phyloP scores from a whole-genome alignment of 2,888 invertebrate genomes.

The Miltochrista miniata region DNA sequence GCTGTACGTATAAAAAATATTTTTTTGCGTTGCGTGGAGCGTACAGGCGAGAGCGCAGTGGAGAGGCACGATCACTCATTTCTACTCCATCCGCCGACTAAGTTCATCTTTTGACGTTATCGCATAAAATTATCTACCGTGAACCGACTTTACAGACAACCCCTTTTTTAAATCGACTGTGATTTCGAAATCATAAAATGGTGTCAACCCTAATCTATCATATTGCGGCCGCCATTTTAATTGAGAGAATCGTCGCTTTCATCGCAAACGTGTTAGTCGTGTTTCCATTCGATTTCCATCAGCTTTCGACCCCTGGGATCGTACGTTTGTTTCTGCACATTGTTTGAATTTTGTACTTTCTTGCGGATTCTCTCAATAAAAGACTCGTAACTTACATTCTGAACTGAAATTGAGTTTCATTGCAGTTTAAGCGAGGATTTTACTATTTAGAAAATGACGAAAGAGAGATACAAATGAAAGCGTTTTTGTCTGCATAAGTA shows the following conservation, averaged over 20 bases:
- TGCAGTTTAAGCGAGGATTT: not conserved
- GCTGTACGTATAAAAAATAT: too few species aligned
- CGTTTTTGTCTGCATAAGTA: too few species aligned
- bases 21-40: too few species aligned
- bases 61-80: too few species aligned
- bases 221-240: constrained; percentile 41
- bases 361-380: too few species aligned
- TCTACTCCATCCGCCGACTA: too few species aligned
- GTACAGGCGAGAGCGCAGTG: too few species aligned
- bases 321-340: constrained; percentile 19
- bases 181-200: not conserved
- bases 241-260: constrained; percentile 44
- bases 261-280: constrained; percentile 43
- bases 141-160: too few species aligned
- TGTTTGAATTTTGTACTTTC: constrained; percentile 16
- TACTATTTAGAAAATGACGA: not conserved
- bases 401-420: not conserved
- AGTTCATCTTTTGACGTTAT: too few species aligned
- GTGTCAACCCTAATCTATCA: constrained; percentile 22
- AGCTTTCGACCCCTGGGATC: constrained; percentile 29
- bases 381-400: not conserved
- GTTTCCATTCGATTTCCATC: constrained; percentile 45
- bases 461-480: too few species aligned
- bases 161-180: too few species aligned
- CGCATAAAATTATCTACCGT: too few species aligned